phyloP scores from a whole-genome alignment of 2,113 vertebrate species.

The Xiphophorus couchianus region DNA sequence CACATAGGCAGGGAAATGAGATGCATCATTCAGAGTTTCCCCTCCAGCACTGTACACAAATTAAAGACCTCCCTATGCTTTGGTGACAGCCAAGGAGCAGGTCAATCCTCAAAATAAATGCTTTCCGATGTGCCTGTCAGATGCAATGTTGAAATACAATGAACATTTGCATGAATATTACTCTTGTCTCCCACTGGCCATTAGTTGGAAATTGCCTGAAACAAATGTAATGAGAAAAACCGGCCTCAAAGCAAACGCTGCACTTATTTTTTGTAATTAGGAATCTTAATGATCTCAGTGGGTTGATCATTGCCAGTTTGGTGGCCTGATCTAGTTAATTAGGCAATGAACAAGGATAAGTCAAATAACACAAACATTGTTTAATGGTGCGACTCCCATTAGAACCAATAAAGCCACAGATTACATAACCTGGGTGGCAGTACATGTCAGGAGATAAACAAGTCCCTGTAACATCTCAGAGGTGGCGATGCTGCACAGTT shows the following conservation, averaged over 20 bases:
- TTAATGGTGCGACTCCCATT: constrained; percentile 66
- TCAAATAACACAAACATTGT: constrained; percentile 57
- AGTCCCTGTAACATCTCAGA: constrained; percentile 43
- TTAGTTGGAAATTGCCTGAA: neutral
- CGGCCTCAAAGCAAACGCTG: neutral
- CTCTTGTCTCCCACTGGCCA: constrained; percentile 14
- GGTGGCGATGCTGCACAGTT: constrained; percentile 19
- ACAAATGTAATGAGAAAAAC: neutral
- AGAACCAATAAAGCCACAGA: constrained; percentile 67
- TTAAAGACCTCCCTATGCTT: constrained; percentile 69
- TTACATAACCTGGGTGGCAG: constrained; percentile 71
- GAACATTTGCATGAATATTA: constrained; percentile 23
- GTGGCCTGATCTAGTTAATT: constrained; percentile 55
- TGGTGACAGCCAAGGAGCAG: constrained; percentile 50
- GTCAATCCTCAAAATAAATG: constrained; percentile 62
- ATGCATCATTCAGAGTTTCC: constrained; percentile 62
- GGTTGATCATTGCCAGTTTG: neutral
- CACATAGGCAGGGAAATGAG: constrained; percentile 59
- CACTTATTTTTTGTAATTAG: neutral
- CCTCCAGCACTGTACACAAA: constrained; percentile 50
- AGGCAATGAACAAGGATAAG: constrained; percentile 52
- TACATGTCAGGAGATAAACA: constrained; percentile 32
- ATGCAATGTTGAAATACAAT: constrained; percentile 43
- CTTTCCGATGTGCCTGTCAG: constrained; percentile 49
- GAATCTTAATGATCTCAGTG: neutral